Conservation (phyloP, 2,113 vertebrate species). For the Glaucidium brasilianum region DNA sequence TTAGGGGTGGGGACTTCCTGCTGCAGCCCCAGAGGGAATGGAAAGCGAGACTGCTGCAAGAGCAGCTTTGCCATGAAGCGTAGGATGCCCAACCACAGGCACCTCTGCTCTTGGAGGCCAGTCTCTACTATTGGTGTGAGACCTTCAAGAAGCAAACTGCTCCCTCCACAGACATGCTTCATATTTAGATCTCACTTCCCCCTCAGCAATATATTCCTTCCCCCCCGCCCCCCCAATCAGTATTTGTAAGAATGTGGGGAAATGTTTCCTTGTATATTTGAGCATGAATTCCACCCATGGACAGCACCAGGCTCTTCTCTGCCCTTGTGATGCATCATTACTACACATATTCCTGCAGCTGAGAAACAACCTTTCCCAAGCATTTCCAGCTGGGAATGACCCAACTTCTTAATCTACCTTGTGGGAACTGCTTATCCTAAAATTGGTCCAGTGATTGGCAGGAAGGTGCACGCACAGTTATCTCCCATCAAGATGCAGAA, state of each 20-base stretch:
- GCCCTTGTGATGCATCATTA: neutral
- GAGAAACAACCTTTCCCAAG: neutral
- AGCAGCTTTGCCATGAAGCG: neutral
- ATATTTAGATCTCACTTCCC: neutral
- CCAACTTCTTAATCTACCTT: neutral
- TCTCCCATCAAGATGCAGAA: neutral
- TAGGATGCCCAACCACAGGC: neutral
- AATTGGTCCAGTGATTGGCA: neutral
- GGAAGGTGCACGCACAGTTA: neutral
- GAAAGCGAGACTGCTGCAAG: conserved; percentile 20
- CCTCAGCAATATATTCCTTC: no score
- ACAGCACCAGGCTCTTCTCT: neutral
- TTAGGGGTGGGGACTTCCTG: conserved; percentile 31
- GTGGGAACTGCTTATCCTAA: neutral
- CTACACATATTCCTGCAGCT: neutral
- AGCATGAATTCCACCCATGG: neutral
- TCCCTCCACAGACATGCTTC: neutral
- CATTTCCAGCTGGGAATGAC: neutral
- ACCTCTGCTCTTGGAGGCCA: neutral
- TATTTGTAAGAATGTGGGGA: neutral
- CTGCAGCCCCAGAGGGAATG: neutral
- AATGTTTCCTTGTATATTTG: neutral
- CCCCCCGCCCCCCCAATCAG: no score
- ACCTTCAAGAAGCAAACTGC: neutral
- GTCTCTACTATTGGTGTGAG: neutral